Evolutionary conservation across 2,888 invertebrate genomes (phyloP).

Genomic region (Plebejus melissa): DNA sequence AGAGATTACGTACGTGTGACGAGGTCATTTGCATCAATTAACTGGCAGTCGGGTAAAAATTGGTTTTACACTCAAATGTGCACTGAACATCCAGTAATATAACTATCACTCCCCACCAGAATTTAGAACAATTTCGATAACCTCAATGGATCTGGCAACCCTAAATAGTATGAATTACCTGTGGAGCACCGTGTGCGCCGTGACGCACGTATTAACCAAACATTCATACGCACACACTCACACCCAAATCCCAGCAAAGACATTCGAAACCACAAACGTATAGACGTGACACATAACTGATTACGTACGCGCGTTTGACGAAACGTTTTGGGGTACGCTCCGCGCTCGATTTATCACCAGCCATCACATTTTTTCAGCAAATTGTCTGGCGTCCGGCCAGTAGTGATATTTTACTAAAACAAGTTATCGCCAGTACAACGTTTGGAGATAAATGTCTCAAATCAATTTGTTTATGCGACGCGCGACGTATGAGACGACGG

Average conservation of each 20-base stretch:
- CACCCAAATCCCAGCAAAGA: constrained; percentile 35
- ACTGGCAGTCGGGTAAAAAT: no score
- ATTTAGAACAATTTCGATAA: neutral
- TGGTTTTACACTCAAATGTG: no score
- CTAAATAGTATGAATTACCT: constrained; percentile 24
- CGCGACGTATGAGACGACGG: neutral
- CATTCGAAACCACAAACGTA: constrained; percentile 37
- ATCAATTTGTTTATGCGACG: constrained; percentile 15
- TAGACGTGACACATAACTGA: constrained; percentile 33
- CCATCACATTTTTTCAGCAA: constrained; percentile 23
- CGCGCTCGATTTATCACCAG: constrained; percentile 24
- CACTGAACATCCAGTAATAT: no score
- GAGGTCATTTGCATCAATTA: no score
- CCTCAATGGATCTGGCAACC: neutral
- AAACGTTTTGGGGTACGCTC: constrained; percentile 29
- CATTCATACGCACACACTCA: constrained; percentile 34
- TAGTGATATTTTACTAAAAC: constrained; percentile 19
- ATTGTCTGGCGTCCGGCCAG: constrained; percentile 19
- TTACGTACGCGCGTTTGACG: constrained; percentile 32
- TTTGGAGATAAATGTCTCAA: constrained; percentile 7
- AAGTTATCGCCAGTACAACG: constrained; percentile 3
- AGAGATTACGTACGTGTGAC: no score
- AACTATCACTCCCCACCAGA: no score
- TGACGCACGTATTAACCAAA: constrained; percentile 32
- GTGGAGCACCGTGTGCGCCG: constrained; percentile 28